Evolutionary conservation across 2,113 vertebrate genomes (phyloP).

Genomic region (Nerophis lumbriciformis): DNA sequence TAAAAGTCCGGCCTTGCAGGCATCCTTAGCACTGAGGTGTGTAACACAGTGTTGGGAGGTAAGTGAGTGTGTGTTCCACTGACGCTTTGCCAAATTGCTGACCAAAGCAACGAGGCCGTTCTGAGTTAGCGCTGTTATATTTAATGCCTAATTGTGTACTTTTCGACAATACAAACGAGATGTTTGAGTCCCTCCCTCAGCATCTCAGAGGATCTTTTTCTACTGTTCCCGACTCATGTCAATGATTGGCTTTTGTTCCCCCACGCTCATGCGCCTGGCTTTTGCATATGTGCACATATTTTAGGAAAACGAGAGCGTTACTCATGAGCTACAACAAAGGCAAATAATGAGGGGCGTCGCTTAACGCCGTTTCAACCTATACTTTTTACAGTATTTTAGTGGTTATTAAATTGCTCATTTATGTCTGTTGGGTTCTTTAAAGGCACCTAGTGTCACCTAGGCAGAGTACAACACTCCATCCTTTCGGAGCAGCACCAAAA

Average conservation of each 20-base stretch:
- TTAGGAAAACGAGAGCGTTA: constrained; percentile 41
- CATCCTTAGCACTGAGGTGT: constrained; percentile 33
- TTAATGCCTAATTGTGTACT: constrained; percentile 12
- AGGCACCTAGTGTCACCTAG: constrained; percentile 66
- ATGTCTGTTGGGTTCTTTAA: constrained; percentile 49
- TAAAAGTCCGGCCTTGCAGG: constrained; percentile 38
- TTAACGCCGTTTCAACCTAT: constrained; percentile 39
- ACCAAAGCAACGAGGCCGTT: constrained; percentile 12
- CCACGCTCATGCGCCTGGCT: constrained; percentile 53
- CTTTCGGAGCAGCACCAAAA: constrained; percentile 36
- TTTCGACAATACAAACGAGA: constrained; percentile 3
- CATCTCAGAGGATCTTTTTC: constrained; percentile 47
- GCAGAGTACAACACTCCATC: constrained; percentile 44
- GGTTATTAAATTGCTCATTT: constrained; percentile 46
- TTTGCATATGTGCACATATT: constrained; percentile 58
- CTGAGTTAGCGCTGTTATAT: constrained; percentile 22
- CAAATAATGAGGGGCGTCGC: constrained; percentile 48
- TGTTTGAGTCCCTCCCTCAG: constrained; percentile 34
- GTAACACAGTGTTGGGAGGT: constrained; percentile 45
- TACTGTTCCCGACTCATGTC: constrained; percentile 35
- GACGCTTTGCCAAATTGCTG: constrained; percentile 11
- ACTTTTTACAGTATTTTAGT: constrained; percentile 48
- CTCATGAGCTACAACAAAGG: constrained; percentile 55
- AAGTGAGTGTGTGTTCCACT: constrained; percentile 26
- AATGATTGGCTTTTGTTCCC: constrained; percentile 46